Conservation (phyloP, 2,113 vertebrate species). For the Saguinus imperator region DNA sequence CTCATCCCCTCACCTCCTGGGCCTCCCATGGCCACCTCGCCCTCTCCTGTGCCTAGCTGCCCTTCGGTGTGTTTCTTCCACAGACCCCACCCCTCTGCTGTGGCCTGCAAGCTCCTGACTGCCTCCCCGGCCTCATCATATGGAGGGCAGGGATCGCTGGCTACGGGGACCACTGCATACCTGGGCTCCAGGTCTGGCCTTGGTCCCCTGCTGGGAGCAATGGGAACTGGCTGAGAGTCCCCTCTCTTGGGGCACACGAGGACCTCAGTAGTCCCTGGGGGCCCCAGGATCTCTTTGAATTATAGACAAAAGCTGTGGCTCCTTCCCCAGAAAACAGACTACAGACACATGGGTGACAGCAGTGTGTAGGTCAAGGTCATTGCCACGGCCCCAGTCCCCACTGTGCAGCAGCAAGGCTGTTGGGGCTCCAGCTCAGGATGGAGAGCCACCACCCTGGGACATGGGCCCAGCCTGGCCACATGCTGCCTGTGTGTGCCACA, state of each 20-base stretch:
- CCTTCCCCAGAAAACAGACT: not conserved
- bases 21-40: not conserved
- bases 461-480: fast-evolving
- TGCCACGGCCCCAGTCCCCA: fast-evolving
- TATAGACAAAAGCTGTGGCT: not conserved
- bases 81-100: not conserved
- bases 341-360: not conserved
- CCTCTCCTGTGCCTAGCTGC: not conserved
- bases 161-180: not conserved
- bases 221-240: not conserved
- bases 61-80: not conserved
- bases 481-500: fast-evolving
- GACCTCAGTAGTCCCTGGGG: not conserved
- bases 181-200: no score
- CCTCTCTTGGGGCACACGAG: not conserved
- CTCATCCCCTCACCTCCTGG: not conserved
- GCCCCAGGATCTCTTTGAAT: not conserved
- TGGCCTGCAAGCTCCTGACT: not conserved
- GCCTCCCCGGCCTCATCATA: not conserved
- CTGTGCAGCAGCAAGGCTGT: fast-evolving
- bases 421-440: fast-evolving
- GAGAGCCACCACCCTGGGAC: not conserved
- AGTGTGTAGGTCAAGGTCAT: fast-evolving
- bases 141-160: not conserved
- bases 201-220: not conserved